Evolutionary conservation across 2,888 invertebrate genomes (phyloP), one percentile per base, ranked within the genome.

Genomic region (Netelia virgata): DNA sequence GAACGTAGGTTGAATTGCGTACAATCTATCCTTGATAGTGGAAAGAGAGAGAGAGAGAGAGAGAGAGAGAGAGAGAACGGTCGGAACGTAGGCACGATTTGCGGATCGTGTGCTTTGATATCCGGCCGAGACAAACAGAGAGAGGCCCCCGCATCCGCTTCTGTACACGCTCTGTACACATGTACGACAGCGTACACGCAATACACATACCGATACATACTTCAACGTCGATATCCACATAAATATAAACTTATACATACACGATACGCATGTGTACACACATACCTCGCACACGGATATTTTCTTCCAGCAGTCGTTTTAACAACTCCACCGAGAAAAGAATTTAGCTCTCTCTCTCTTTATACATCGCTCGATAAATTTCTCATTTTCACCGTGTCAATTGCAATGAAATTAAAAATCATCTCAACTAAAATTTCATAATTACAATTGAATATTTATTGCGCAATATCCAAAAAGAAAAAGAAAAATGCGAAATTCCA

Each of bases 1-100:
- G 59, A 76, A 55, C 16, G 70, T 70, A 70, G 80, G 36, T 14
- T 61, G 28, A 63, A 61, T 53, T 20, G 63, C 36, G 68, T 57
- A 76, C 69, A 80, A 80, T 83, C 79, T 75, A 72, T 76, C 83
- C 63, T 75, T 68, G 83, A 80, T 84, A 84, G 66, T 59, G 69
- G 61, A 74, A 28, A 41, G 59, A 50, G 64, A 47, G 61, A 59
- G 61, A 73, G 55, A 61, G 70, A 70, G 43, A 57, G 70, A 70
- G 55, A 57, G 53, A 28, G 28, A 5, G 28, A 28, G 23, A 10
- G 43, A 43, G 69, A 69, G 81, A 69, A 72, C 43, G 74, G 50
- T 66, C 66, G 70, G 36, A 73, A 73, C 59, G 47, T 64, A 72
- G 47, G 47, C 47, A 47, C 47, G 47, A 14, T 47, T 14, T 70